Conservation (phyloP, 1,140 invertebrate genomes). For the Ylistrum balloti region DNA sequence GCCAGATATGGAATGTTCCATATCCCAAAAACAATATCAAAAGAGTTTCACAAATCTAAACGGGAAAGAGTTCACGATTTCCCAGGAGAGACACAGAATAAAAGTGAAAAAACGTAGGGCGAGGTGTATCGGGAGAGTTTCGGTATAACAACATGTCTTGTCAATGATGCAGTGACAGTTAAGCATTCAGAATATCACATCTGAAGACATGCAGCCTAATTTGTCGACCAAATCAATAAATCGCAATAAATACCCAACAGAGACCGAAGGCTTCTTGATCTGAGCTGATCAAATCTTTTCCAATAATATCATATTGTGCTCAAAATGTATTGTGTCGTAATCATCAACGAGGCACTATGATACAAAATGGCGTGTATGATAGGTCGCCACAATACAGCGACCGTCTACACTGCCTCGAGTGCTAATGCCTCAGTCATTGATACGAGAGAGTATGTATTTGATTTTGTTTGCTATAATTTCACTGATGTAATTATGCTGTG, state of each 20-base stretch:
- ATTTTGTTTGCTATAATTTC: slow-evolving; percentile 40
- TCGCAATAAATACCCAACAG: slow-evolving; percentile 33
- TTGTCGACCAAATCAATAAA: slow-evolving; percentile 28
- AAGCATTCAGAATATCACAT: not conserved
- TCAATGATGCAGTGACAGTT: not conserved
- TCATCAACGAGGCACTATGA: not conserved
- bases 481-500: slow-evolving; percentile 34
- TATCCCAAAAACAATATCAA: not conserved
- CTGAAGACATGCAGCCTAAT: slow-evolving; percentile 32
- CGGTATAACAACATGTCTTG: not conserved
- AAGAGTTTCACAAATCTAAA: slow-evolving; percentile 1
- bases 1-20: not conserved
- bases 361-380: slow-evolving; percentile 25
- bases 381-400: not conserved
- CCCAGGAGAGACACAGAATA: not conserved
- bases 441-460: slow-evolving; percentile 19
- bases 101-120: not conserved
- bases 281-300: slow-evolving; percentile 28
- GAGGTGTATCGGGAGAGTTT: slow-evolving; percentile 15
- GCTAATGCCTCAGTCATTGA: slow-evolving; percentile 18
- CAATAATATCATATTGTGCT: slow-evolving; percentile 19
- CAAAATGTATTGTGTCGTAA: not conserved
- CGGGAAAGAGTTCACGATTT: not conserved
- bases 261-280: not conserved
- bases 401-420: not conserved